Base-by-base conservation (phyloP, 2,797 vertebrate genomes). In the Cossypha polioptera region DNA sequence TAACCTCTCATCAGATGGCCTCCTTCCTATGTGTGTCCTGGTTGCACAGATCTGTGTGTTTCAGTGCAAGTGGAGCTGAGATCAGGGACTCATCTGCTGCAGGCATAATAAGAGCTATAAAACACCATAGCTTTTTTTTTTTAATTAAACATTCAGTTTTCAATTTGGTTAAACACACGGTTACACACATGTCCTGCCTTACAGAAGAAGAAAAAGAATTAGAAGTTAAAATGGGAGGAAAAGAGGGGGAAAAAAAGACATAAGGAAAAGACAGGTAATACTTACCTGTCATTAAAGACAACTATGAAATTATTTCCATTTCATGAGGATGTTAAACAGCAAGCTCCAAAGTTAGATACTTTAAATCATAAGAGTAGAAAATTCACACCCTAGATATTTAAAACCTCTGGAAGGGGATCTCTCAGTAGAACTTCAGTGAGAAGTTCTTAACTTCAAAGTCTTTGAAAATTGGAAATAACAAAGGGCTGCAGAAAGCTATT, bases 11-110 rank as follows among this genome's bases (percentile, higher is more conserved):
- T 21, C 45, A 57, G 22, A 17, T 42, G 33, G 35, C n/a, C 8
- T 58, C 7, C n/a, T 1, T 10, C 12, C 22, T 29, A 0, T 29
- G 22, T 20, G 20, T 0, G 0, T 21, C 61, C n/a, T 75, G 8
- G 5, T 38, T 45, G 22, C 33, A 68, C 5, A 61, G n/a, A 38
- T 38, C 26, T 38, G 6, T 65, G 33, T 53, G 15, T 38, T 54
- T 53, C 31, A 35, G 28, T 61, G 45, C 6, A 1, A 77, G 22
- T 0, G 2, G 29, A 77, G 19, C n/a, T 33, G 22, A 90, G 33
- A 80, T 29, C 31, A 53, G 13, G 1, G 59, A 29, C 61, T 62
- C 13, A 62, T 65, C 21, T 73, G 13, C n/a, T 69, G 29, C 24
- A 75, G 38, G 53, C 13, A 24, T 66, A 51, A 40, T 18, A 81